Conservation (phyloP, 2,113 vertebrate genomes). For the Platycercus adscitus region DNA sequence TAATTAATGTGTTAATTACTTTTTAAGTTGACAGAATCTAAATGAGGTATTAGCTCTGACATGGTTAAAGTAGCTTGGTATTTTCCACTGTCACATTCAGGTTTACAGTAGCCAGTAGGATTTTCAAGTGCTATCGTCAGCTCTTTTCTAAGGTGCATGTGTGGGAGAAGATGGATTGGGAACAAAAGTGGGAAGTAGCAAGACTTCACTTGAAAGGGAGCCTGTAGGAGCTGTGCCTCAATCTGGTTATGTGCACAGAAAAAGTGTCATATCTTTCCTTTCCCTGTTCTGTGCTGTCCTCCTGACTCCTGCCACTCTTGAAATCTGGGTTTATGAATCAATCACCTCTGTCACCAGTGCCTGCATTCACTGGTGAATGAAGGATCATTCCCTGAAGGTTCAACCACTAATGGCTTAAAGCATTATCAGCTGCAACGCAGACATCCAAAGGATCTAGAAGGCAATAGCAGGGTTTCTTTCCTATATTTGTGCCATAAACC, state of each 20-base stretch:
- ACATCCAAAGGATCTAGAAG: not conserved
- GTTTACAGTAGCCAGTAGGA: not conserved
- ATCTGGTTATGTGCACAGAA: not conserved
- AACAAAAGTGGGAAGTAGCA: not conserved
- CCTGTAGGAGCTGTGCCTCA: not conserved
- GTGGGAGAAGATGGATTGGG: not conserved
- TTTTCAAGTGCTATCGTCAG: not conserved
- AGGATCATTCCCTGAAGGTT: not conserved
- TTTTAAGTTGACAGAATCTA: not conserved
- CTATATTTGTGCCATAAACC: not conserved
- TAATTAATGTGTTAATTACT: constrained; percentile 3
- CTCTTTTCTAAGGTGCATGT: fast-evolving
- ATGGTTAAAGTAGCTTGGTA: not conserved
- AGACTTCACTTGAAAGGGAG: not conserved
- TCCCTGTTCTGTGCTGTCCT: not conserved
- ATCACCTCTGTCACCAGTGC: not conserved
- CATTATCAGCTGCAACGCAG: not conserved
- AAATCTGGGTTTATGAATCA: not conserved
- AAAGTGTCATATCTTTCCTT: not conserved
- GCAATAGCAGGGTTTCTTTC: not conserved
- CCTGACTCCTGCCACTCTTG: not conserved
- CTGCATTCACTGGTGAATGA: not conserved
- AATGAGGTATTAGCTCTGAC: not conserved
- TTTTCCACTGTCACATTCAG: not conserved
- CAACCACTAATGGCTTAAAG: not conserved